Conservation (phyloP, 1,140 invertebrate genomes). For the Drosophila insularis region DNA sequence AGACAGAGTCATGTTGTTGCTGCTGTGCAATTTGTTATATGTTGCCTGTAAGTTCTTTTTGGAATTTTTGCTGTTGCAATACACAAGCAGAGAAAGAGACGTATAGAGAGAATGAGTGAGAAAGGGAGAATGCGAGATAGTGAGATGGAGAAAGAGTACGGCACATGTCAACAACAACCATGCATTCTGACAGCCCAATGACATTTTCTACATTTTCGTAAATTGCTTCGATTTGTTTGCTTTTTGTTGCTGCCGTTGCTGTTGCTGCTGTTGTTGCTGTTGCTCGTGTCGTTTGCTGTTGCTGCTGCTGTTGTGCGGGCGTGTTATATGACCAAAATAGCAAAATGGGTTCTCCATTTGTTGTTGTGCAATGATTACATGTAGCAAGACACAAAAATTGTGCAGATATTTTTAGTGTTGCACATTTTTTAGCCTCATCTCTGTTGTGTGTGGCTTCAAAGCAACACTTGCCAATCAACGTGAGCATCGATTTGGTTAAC, state of each 20-base stretch:
- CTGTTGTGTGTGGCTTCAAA: not conserved
- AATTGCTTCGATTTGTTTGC: slow-evolving; percentile 80
- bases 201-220: slow-evolving; percentile 82
- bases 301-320: slow-evolving; percentile 40
- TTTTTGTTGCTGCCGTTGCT: slow-evolving; percentile 23
- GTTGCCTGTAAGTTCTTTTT: slow-evolving; percentile 68
- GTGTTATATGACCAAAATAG: slow-evolving; percentile 60
- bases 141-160: slow-evolving; percentile 34
- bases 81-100: not conserved
- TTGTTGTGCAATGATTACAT: slow-evolving; percentile 39
- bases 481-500: not conserved
- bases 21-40: slow-evolving; percentile 78
- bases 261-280: slow-evolving; percentile 13
- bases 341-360: slow-evolving; percentile 41
- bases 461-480: too few relatives aligned
- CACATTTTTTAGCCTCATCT: slow-evolving; percentile 24
- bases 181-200: slow-evolving; percentile 82
- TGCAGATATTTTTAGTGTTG: slow-evolving; percentile 27
- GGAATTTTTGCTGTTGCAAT: slow-evolving; percentile 31
- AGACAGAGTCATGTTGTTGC: slow-evolving; percentile 62
- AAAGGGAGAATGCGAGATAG: not conserved
- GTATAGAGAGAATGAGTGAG: not conserved
- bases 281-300: slow-evolving; percentile 18
- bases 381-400: slow-evolving; percentile 3
- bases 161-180: slow-evolving; percentile 80